Percentiles rank a stretch among this genome's conserved stretches.
phyloP scores from a whole-genome alignment of 2,797 vertebrate genomes.

The Acipenser transmontanus region DNA sequence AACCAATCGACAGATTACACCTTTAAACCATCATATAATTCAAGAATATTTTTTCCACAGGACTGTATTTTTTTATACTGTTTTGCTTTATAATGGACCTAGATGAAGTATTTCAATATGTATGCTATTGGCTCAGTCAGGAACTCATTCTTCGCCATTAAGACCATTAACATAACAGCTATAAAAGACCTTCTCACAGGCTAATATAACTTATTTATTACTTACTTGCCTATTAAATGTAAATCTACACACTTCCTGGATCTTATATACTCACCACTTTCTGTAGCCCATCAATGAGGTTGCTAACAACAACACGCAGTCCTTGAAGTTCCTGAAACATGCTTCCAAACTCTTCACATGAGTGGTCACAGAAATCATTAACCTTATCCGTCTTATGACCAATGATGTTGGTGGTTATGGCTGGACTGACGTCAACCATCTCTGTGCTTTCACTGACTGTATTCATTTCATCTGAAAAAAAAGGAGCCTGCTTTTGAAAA shows the following conservation, averaged over 20 bases:
- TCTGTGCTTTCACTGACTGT: constrained; percentile 75
- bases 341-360: constrained; percentile 83
- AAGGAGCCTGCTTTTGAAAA: neutral
- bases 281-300: constrained; percentile 81
- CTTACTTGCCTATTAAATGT: neutral
- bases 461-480: constrained; percentile 69
- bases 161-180: neutral
- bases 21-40: no score
- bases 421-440: constrained; percentile 73
- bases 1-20: no score
- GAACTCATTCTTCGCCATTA: constrained; percentile 3
- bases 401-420: constrained; percentile 67
- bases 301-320: constrained; percentile 77
- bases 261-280: constrained; percentile 75
- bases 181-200: neutral
- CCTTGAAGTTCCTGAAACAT: constrained; percentile 90
- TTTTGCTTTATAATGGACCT: constrained; percentile 11
- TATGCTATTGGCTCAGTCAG: constrained; percentile 22
- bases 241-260: no score
- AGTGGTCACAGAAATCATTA: constrained; percentile 80
- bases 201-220: neutral
- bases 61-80: no score
- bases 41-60: no score
- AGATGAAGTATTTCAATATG: constrained; percentile 16
- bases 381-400: constrained; percentile 63